Base-by-base conservation (phyloP, 2,113 vertebrate genomes). In the Oreochromis spilurus region DNA sequence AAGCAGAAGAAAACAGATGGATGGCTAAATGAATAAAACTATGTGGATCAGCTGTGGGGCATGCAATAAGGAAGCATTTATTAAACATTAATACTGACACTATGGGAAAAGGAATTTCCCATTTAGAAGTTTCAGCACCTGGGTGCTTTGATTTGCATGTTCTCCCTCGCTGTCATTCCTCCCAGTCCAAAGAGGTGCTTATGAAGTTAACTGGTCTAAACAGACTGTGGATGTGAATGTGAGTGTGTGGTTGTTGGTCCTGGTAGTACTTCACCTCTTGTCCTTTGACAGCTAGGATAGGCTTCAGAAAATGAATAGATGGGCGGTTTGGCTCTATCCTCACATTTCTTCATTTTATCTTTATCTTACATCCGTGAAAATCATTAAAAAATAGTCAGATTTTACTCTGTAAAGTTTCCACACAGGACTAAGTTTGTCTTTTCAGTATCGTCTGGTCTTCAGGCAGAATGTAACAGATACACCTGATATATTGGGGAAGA, bases 321-420 rank as follows among this genome's bases (percentile, higher is more conserved):
- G 24, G 0, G 24, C 3, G 1, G 0, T 62, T 72, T 72, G 38
- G 40, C 14, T 48, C 70, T 29, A 29, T 45, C 40, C 40, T 29
- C 40, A 48, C 14, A 75, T 75, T 26, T 70, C n/a, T 40, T 43
- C 62, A 40, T 70, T 67, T 0, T 21, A 21, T 67, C 0, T 5
- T 4, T 38, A 9, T 36, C 36, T 36, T 43, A 43, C 8, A 50
- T 50, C 7, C 2, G 19, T 19, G 67, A 45, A 48, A 5, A 26
- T 24, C 43, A 2, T 43, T 43, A 21, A 43, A 48, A 48, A 70
- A 43, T 13, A 3, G 38, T 24, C 38, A 45, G 24, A 72, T 45
- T 26, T 72, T 26, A 45, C 45, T 72, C 65, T 45, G 13, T 70
- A 43, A 9, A 40, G 36, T 24, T 40, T 36, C 6, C 31, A 65